phyloP scores from a whole-genome alignment of 1,140 invertebrate genomes.

The Ips nitidus region DNA sequence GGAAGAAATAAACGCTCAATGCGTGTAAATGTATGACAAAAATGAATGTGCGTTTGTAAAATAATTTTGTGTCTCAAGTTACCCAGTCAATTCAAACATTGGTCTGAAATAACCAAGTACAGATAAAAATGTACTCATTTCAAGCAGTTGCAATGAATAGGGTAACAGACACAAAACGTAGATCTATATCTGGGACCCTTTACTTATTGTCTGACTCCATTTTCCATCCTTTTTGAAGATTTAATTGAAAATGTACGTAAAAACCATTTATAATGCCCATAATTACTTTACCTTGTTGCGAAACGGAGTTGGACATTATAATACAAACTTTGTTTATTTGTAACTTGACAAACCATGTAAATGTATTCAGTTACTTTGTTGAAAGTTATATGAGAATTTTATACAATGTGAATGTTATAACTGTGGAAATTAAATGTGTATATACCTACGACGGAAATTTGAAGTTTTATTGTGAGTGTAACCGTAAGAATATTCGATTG shows the following conservation, averaged over 20 bases:
- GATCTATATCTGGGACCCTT: not conserved
- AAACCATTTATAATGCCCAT: not conserved
- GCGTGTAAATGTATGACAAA: not conserved
- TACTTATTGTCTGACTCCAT: not conserved
- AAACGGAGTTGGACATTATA: too few species aligned
- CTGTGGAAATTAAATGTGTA: constrained; percentile 3
- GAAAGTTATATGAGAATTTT: constrained; percentile 11
- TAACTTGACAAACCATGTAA: not conserved
- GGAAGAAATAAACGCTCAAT: constrained; percentile 12
- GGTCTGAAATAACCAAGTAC: not conserved
- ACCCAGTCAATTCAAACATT: not conserved
- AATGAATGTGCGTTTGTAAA: not conserved
- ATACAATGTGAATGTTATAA: constrained; percentile 7
- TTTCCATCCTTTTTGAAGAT: not conserved
- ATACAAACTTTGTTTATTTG: too few species aligned
- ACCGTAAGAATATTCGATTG: not conserved
- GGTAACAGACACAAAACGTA: not conserved
- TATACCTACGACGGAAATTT: not conserved
- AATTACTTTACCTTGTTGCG: not conserved
- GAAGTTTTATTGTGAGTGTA: not conserved
- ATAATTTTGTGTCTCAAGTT: not conserved
- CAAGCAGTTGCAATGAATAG: not conserved
- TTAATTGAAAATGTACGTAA: not conserved
- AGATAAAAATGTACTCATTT: not conserved
- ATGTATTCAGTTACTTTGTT: constrained; percentile 5